Conservation (phyloP, 2,888 invertebrate genomes). For the Drosophila mercatorum region DNA sequence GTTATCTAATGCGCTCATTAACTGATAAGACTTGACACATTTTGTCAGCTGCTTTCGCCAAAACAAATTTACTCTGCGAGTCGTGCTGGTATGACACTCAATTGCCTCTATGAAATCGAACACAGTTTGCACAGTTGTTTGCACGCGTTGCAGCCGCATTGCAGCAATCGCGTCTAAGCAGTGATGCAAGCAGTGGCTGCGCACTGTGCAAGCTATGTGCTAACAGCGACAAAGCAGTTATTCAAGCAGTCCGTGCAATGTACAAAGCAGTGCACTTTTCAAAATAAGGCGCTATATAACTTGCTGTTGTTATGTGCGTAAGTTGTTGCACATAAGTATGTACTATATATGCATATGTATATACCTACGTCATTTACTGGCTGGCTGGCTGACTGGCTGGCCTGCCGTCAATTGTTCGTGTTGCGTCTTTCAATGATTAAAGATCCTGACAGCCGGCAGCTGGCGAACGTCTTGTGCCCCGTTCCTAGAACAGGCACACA, state of each 20-base stretch:
- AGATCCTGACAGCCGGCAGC: slow-evolving; percentile 43
- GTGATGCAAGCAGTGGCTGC: slow-evolving; percentile 27
- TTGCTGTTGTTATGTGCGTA: neutral
- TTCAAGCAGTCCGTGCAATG: neutral
- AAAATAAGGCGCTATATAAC: neutral
- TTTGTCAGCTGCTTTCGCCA: neutral
- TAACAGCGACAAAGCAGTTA: neutral
- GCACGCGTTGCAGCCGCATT: slow-evolving; percentile 5
- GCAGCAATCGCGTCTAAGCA: slow-evolving; percentile 23
- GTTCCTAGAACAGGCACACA: slow-evolving; percentile 43
- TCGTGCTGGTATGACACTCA: neutral
- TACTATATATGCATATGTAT: neutral
- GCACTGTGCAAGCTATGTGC: neutral
- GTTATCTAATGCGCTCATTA: neutral
- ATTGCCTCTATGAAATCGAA: neutral
- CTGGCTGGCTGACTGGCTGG: slow-evolving; percentile 7
- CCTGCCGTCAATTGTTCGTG: slow-evolving; percentile 31
- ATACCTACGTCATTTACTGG: neutral
- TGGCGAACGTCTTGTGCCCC: slow-evolving; percentile 56
- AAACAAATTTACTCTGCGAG: neutral
- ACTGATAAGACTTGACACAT: neutral
- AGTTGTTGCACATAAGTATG: neutral
- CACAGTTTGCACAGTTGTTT: slow-evolving; percentile 17
- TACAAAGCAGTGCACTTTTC: neutral
- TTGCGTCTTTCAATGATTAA: neutral